A percentile compares a stretch with the other conserved stretches of the same genome.
Conservation (phyloP, 2,888 invertebrate species). For the Mamestra brassicae region DNA sequence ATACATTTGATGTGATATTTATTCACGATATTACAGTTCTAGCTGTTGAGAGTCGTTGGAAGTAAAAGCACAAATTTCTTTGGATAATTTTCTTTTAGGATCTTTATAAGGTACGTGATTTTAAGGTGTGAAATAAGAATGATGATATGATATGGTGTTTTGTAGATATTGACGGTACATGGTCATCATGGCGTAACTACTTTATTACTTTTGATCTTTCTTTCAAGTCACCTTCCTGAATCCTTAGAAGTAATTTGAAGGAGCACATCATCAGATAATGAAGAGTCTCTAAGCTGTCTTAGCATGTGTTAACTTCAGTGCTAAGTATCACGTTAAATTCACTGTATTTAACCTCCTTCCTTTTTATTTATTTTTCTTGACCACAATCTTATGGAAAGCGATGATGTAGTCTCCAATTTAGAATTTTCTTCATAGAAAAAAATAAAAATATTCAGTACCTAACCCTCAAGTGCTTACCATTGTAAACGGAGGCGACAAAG, state of each 20-base stretch:
- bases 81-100: background rate
- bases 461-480: slow-evolving; percentile 78
- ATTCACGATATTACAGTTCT: background rate
- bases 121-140: no score
- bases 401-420: background rate
- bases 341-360: no score
- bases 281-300: background rate
- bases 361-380: no score
- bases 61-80: background rate
- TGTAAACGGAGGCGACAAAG: slow-evolving; percentile 90
- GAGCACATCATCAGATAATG: no score
- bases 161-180: no score
- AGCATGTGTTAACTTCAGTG: background rate
- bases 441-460: background rate
- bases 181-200: no score
- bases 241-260: background rate
- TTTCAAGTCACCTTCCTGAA: no score
- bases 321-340: no score
- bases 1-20: background rate
- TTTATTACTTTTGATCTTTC: no score
- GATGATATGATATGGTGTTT: no score
- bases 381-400: no score
- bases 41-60: background rate
- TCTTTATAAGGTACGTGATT: no score
- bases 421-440: background rate